These are phyloP conservation scores for Anisognathus igniventris DNA, from an alignment of 2,797 vertebrate species.

Conservation along the genomic window DNA sequence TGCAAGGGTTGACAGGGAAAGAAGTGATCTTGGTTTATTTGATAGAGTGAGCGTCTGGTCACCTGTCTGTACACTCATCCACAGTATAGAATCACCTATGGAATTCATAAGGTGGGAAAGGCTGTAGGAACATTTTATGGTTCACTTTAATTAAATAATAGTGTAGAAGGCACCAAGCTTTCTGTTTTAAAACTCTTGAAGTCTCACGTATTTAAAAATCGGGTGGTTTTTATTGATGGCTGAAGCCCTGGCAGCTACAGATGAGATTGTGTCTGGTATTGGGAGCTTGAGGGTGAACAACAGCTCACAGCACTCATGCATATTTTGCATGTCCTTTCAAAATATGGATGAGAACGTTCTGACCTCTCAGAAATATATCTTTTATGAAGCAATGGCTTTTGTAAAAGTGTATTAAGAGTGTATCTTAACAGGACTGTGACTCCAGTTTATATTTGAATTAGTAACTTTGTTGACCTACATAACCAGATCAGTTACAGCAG, in stretches of 20 bases:
- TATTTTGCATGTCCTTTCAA: not conserved
- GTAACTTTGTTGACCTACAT: not conserved
- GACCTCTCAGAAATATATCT: not conserved
- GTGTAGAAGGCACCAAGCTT: not conserved
- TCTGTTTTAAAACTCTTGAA: not conserved
- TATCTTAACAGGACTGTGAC: not conserved
- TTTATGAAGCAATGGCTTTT: not conserved
- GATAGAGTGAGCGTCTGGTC: not conserved
- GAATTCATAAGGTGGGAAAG: not conserved
- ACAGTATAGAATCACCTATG: not conserved
- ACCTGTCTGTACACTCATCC: not conserved
- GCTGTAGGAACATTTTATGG: not conserved
- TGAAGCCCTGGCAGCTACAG: not conserved
- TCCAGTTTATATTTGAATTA: not conserved
- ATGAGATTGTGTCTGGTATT: not conserved
- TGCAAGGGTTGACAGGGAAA: not conserved
- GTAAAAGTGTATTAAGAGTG: not conserved
- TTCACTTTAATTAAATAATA: not conserved
- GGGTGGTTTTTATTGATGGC: not conserved
- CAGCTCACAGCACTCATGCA: not conserved
- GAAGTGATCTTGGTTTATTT: not conserved
- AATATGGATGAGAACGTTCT: not conserved
- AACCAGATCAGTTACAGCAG: not conserved
- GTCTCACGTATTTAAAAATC: rapidly evolving
- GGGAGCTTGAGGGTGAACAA: not conserved